Evolutionary conservation across 2,797 vertebrate species (phyloP).

Genomic region (Phoxinus dragarum): DNA sequence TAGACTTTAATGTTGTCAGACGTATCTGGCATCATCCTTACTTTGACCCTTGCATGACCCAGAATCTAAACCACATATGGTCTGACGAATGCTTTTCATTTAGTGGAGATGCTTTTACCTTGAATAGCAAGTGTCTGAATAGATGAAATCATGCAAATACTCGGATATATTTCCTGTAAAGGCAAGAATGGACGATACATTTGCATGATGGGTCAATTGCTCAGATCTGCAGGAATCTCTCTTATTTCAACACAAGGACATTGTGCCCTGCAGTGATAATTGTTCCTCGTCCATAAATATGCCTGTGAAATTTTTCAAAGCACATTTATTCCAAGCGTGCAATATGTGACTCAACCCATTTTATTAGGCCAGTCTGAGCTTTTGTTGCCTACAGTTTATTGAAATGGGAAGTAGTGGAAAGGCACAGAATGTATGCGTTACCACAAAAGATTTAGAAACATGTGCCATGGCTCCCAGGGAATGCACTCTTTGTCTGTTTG

Average conservation of each 20-base stretch:
- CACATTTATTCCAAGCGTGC: slow-evolving; percentile 64
- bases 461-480: slow-evolving; percentile 75
- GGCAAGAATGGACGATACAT: slow-evolving; percentile 24
- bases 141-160: slow-evolving; percentile 27
- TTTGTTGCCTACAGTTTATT: slow-evolving; percentile 66
- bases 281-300: slow-evolving; percentile 69
- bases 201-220: slow-evolving; percentile 40
- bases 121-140: slow-evolving; percentile 7
- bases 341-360: slow-evolving; percentile 67
- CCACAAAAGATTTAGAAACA: slow-evolving; percentile 73
- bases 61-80: slow-evolving; percentile 24
- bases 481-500: slow-evolving; percentile 68
- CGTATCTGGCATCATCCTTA: slow-evolving; percentile 9
- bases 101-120: not conserved
- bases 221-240: slow-evolving; percentile 28
- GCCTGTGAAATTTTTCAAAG: slow-evolving; percentile 69
- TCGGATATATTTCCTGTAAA: slow-evolving; percentile 1
- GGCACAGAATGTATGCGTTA: slow-evolving; percentile 69
- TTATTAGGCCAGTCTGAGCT: slow-evolving; percentile 69
- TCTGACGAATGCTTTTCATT: slow-evolving; percentile 24
- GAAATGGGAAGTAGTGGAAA: slow-evolving; percentile 61
- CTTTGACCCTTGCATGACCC: slow-evolving; percentile 23
- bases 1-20: slow-evolving; percentile 34
- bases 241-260: not conserved
- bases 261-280: slow-evolving; percentile 43